These are phyloP conservation scores for Pollenia griseotomentosa DNA, from an alignment of 2,888 invertebrate genomes.

Conservation along the genomic window DNA sequence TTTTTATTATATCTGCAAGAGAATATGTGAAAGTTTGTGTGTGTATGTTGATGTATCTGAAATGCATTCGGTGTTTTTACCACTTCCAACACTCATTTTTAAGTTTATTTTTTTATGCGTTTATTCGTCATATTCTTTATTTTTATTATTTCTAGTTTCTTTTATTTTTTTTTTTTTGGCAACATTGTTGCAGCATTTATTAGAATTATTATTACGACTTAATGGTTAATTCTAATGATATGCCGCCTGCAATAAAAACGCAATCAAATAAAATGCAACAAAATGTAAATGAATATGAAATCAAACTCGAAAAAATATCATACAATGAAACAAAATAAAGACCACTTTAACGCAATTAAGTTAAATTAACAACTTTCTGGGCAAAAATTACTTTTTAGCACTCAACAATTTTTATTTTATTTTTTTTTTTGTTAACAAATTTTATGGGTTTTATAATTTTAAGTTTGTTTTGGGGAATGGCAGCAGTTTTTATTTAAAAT, in stretches of 20 bases:
- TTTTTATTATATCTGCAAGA: slow-evolving; percentile 49
- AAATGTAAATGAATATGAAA: slow-evolving; percentile 50
- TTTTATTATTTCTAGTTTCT: slow-evolving; percentile 55
- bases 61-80: slow-evolving; percentile 23
- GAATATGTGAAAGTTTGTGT: slow-evolving; percentile 25
- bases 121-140: slow-evolving; percentile 51
- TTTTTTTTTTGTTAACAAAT: background rate
- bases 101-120: slow-evolving; percentile 57
- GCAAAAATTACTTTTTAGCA: slow-evolving; percentile 35
- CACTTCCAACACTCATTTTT: slow-evolving; percentile 5
- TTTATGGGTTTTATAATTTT: slow-evolving; percentile 26
- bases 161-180: slow-evolving; percentile 53
- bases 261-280: slow-evolving; percentile 73
- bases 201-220: slow-evolving; percentile 82
- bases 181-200: slow-evolving; percentile 82
- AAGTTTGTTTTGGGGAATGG: background rate
- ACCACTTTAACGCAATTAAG: slow-evolving; percentile 51
- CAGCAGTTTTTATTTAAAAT: too few relatives aligned
- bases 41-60: slow-evolving; percentile 18
- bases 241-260: slow-evolving; percentile 79
- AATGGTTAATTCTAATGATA: slow-evolving; percentile 83
- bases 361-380: slow-evolving; percentile 43
- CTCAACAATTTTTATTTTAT: slow-evolving; percentile 16
- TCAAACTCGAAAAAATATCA: background rate
- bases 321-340: slow-evolving; percentile 46